A percentile compares a stretch with the other conserved stretches of the same genome.
These are phyloP conservation scores for Rhinopomastus cyanomelas DNA, from an alignment of 2,113 vertebrate genomes.

Conservation along the genomic window DNA sequence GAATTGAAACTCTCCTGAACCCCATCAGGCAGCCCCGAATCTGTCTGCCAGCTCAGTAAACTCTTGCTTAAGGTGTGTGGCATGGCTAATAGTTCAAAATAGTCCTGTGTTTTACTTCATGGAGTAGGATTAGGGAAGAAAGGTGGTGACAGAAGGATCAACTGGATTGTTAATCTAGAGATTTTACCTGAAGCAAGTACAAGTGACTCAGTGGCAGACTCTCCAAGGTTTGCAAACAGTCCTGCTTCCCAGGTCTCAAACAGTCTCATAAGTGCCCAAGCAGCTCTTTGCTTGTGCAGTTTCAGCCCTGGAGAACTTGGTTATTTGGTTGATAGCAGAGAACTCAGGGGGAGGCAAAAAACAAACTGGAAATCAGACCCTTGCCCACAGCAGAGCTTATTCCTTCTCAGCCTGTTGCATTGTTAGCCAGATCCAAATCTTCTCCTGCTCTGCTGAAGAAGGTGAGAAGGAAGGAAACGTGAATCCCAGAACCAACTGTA, in stretches of 20 bases:
- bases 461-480: background rate
- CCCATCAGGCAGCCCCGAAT: background rate
- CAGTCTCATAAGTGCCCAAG: background rate
- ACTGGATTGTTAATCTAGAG: background rate
- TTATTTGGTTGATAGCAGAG: background rate
- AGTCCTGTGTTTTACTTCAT: background rate
- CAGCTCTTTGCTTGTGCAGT: background rate
- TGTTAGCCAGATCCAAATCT: background rate
- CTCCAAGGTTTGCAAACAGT: background rate
- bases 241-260: background rate
- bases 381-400: background rate
- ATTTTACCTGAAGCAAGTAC: background rate
- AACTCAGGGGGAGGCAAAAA: background rate
- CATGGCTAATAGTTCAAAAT: background rate
- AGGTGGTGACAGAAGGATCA: background rate
- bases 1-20: background rate
- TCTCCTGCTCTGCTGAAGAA: background rate
- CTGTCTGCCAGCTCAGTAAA: background rate
- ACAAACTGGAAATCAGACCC: background rate
- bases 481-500: background rate
- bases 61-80: background rate
- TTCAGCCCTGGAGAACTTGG: background rate
- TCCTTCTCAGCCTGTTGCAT: background rate
- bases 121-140: background rate
- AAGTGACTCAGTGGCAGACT: background rate